Evolutionary conservation across 1,140 invertebrate genomes (phyloP), one percentile per base, ranked within the genome.

Genomic region (Acarapis woodi): DNA sequence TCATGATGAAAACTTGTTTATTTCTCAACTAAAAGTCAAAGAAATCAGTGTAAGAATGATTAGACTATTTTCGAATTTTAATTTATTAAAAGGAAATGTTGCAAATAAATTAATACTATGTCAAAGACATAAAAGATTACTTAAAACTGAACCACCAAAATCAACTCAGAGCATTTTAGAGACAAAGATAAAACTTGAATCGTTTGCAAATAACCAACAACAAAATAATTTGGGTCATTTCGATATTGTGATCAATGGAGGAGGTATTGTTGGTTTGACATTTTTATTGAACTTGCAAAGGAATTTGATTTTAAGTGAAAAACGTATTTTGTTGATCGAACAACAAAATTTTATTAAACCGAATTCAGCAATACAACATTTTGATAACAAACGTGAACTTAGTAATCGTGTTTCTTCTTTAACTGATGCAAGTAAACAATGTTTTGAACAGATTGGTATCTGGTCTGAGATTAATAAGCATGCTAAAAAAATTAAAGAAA

Each of bases 221-320:
- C n/a, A n/a, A n/a, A n/a, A n/a, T n/a, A 43, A 35, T 14, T 16
- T 26, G 16, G 10, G 20, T 35, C 33, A 38, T 22, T 43, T 41
- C 36, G 43, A 44, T 18, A 39, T 44, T 28, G 28, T 44, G 14
- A 44, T 44, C 18, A 44, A 42, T 31, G 43, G 43, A 16, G 43
- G 43, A 15, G 43, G 43, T 14, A 44, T 44, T 19, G 43, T 43
- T 14, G 43, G 43, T 10, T 35, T 44, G 12, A 35, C 40, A 16
- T 31, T 43, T 26, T 19, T 44, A 3, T 23, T 23, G 15, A 19
- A 24, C 8, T 23, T 44, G 2, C 35, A 39, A 24, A 26, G 10
- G 16, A 33, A 25, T 3, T 32, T 37, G 9, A 36, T 21, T 33
- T 21, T 44, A 8, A 5, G 14, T 5, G 19, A 37, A 5, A 14